Evolutionary conservation across 2,888 invertebrate species (phyloP), one percentile per base, ranked within the genome.

Genomic region (Brenthis ino): DNA sequence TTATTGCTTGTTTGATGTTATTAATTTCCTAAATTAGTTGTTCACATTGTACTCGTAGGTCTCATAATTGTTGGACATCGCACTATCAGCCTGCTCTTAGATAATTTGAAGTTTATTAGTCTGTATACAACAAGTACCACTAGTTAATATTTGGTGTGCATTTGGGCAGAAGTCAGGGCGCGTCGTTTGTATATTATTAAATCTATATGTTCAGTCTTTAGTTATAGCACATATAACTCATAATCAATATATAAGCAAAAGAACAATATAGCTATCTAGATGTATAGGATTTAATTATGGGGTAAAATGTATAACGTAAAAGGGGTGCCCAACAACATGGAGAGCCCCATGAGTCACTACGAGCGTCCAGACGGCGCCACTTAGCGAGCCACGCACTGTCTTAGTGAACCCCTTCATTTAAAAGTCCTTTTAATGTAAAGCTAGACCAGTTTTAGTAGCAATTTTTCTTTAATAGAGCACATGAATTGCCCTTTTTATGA

Each of bases 361-460:
- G 71, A 72, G 77, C 90, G 88, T 70, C 91, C 83, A 89, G 91
- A 89, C 91, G 91, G 91, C 91, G 91, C 91, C 88, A 77, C 69
- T 70, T 64, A 73, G 74, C 73, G 63, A 69, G 76, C 74, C 82
- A 83, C 81, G 82, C 82, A 83, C 83, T 86, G 85, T 86, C 85
- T 85, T 87, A 80, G 75, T 79, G 78, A 80, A 80, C 75, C 80
- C 80, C 74, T 77, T 65, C 68, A 74, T 73, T 70, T 72, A 71
- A 73, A 75, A 75, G 68, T 72, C 71, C 57, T 68, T 73, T 56
- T 64, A 51, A 47, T 48, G 16, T 24, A 58, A 65, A 55, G 65
- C 24, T 56, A 43, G n/a, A 43, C n/a, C 43, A 51, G 43, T 56
- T 61, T 61, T 56, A 67, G 14, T 58, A 12, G 24, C 60, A 47